These are phyloP conservation scores for Epinotia bilunana DNA, from an alignment of 2,888 invertebrate species.

Conservation along the genomic window DNA sequence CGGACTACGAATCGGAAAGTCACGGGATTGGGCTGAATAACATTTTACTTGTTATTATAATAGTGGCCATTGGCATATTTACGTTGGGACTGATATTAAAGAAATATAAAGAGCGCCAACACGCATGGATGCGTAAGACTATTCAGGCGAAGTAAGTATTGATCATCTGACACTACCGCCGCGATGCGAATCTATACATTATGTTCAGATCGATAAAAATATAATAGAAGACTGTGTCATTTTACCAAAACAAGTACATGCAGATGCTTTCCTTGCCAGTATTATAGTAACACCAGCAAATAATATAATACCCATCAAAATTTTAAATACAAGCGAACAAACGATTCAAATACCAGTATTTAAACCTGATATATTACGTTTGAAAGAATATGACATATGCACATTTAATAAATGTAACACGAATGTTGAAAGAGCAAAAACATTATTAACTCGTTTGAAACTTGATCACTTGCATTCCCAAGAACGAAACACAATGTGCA, in stretches of 20 bases:
- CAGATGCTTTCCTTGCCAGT: not conserved
- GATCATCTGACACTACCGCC: not conserved
- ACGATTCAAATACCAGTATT: not conserved
- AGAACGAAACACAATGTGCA: constrained; percentile 7
- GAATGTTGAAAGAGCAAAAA: not conserved
- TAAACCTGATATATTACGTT: constrained; percentile 1
- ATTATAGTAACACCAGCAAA: constrained; percentile 3
- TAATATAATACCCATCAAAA: not conserved
- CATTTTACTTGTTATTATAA: too few species aligned
- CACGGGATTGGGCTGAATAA: too few species aligned
- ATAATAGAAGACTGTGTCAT: not conserved
- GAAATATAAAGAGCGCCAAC: too few species aligned
- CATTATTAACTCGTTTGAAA: not conserved
- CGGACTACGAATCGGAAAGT: too few species aligned
- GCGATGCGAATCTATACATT: constrained; percentile 13
- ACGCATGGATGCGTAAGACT: too few species aligned
- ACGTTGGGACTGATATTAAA: too few species aligned
- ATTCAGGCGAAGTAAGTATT: too few species aligned
- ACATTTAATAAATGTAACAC: not conserved
- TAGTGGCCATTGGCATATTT: too few species aligned
- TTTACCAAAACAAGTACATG: not conserved
- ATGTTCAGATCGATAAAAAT: not conserved
- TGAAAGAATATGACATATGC: constrained; percentile 3
- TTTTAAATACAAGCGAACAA: not conserved
- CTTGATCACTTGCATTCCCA: constrained; percentile 14